Percentiles rank a stretch among this genome's conserved stretches.
Conservation (phyloP, 2,888 invertebrate genomes). For the Spisula solida region DNA sequence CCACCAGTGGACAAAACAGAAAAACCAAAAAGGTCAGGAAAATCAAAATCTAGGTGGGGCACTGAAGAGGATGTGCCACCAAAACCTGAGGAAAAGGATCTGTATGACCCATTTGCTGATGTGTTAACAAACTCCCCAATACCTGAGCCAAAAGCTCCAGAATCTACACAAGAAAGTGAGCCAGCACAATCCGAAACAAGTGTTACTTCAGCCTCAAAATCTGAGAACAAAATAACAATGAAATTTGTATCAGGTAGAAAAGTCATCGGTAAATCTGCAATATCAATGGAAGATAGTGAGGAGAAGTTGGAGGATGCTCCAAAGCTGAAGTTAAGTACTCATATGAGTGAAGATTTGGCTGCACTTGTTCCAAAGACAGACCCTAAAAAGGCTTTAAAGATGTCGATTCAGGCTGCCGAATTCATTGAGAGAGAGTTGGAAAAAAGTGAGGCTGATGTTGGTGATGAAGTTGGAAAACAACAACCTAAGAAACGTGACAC, state of each 20-base stretch:
- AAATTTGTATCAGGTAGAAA: constrained; percentile 64
- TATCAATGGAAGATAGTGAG: constrained; percentile 61
- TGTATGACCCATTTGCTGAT: constrained; percentile 70
- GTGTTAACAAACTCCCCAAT: constrained; percentile 36
- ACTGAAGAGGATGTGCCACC: constrained; percentile 22
- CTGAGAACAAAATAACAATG: constrained; percentile 57
- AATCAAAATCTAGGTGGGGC: constrained; percentile 61
- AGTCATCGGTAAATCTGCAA: constrained; percentile 62
- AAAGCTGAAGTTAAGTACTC: constrained; percentile 47
- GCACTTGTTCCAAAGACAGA: neutral
- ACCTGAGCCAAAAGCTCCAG: constrained; percentile 29
- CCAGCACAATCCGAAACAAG: neutral
- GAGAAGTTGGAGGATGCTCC: constrained; percentile 41
- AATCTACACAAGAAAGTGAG: neutral
- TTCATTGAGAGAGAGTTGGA: constrained; percentile 32
- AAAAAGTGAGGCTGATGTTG: constrained; percentile 2
- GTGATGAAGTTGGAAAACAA: neutral
- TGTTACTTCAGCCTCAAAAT: neutral
- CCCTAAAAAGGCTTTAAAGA: constrained; percentile 26
- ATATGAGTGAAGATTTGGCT: neutral
- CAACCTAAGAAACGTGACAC: neutral
- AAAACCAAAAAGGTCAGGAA: constrained; percentile 17
- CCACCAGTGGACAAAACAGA: neutral
- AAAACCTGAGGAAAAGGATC: constrained; percentile 44
- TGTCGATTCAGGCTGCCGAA: constrained; percentile 39